A percentile compares a stretch with the other conserved stretches of the same genome.
Conservation (phyloP, 1,140 invertebrate genomes). For the Achroia grisella region DNA sequence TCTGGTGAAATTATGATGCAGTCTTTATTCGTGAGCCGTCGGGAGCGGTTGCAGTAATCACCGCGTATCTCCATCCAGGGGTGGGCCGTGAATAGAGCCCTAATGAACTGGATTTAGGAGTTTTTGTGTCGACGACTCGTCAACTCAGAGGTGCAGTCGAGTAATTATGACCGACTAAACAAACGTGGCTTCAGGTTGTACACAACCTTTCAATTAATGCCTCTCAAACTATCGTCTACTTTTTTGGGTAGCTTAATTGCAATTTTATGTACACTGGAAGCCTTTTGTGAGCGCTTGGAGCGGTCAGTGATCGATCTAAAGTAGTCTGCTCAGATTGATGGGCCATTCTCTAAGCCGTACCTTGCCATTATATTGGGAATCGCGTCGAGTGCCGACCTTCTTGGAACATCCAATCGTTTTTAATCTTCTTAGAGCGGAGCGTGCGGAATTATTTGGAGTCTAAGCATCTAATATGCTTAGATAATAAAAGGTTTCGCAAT, state of each 20-base stretch:
- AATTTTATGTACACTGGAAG: conserved; percentile 22
- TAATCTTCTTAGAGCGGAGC: conserved; percentile 67
- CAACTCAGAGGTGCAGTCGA: conserved; percentile 62
- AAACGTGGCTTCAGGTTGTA: conserved; percentile 38
- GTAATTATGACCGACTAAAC: conserved; percentile 69
- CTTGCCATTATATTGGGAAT: conserved; percentile 49
- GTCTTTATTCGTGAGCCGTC: conserved; percentile 73
- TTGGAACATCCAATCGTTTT: conserved; percentile 65
- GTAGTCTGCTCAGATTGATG: conserved; percentile 47
- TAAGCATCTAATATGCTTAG: conserved; percentile 63
- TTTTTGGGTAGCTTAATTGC: conserved; percentile 27
- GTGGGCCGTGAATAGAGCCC: conserved; percentile 69
- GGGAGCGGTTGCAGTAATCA: conserved; percentile 73
- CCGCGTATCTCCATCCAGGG: conserved; percentile 72
- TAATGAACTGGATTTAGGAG: conserved; percentile 73
- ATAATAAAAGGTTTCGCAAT: conserved; percentile 62
- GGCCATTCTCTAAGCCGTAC: conserved; percentile 51
- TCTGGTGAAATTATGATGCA: conserved; percentile 73
- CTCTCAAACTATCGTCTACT: conserved; percentile 27
- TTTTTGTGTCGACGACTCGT: conserved; percentile 69
- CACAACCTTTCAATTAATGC: conserved; percentile 43
- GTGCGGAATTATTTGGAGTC: conserved; percentile 64
- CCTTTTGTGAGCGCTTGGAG: conserved; percentile 17
- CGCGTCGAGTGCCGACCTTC: conserved; percentile 42
- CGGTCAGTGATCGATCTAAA: conserved; percentile 45